Base-by-base conservation (phyloP, 2,797 vertebrate genomes). In the Muscicapa comitata region DNA sequence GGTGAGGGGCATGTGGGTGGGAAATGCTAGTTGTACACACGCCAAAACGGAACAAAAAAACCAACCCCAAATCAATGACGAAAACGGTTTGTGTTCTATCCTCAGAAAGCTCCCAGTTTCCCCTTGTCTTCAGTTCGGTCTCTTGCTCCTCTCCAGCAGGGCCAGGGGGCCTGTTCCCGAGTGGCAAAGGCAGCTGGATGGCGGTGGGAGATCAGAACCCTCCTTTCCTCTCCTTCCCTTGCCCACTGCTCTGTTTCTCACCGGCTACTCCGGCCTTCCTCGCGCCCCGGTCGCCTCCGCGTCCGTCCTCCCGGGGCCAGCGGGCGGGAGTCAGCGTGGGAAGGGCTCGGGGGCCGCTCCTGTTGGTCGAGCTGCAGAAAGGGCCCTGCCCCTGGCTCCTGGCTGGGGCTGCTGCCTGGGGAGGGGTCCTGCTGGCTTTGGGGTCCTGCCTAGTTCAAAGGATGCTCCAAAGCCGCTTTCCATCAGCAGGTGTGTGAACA, bases 401-500 rank as follows among this genome's bases (percentile, higher is more conserved):
- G 96, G 94, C 95, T 51, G 48, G 86, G 88, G 95, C 91, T 2
- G 77, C 88, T 74, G 91, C 94, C 96, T 78, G 37, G 88, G 96
- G 93, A 92, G 86, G 96, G 97, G 95, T 95, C 94, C 90, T 92
- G 97, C 97, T 66, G 95, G 97, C 95, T 97, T 97, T 97, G 97
- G 96, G 96, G 90, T 97, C 96, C 95, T 88, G 96, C 94, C 97
- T 97, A 97, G 97, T 97, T 97, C 97, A 97, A 96, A 96, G 97
- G 97, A 97, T 94, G 94, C 96, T 98, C 97, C 97, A 98, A 98
- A 98, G 97, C 97, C 91, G 97, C 97, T 97, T 98, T 97, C 98
- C 95, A 61, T 98, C 98, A 98, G 98, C 97, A 98, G 98, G 97
- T 97, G 97, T 95, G 97, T 98, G 97, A 97, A 98, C 97, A 97